Percentiles rank a stretch among this genome's conserved stretches.
Conservation (phyloP, 2,113 vertebrate genomes). For the Garra rufa region DNA sequence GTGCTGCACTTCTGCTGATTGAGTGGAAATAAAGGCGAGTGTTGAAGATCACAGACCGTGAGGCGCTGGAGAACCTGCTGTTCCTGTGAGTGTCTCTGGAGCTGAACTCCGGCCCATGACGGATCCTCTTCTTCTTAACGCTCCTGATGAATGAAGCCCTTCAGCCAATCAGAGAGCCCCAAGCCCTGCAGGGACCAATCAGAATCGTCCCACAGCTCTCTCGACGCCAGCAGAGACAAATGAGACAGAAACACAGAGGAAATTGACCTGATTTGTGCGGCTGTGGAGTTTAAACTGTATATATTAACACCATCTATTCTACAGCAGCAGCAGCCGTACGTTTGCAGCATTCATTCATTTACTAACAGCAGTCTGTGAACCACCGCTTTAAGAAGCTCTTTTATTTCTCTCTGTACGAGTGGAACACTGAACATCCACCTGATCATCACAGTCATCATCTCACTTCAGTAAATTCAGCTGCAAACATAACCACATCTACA, state of each 20-base stretch:
- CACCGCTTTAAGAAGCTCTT: not conserved
- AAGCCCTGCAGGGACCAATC: not conserved
- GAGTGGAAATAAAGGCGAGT: not conserved
- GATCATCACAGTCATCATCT: not conserved
- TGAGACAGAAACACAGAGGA: not conserved
- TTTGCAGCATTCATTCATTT: not conserved
- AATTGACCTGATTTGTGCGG: constrained; percentile 17
- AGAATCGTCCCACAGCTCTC: not conserved
- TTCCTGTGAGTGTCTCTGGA: not conserved
- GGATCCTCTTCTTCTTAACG: not conserved
- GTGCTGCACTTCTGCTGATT: not conserved
- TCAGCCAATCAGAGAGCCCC: not conserved
- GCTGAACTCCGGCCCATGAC: not conserved
- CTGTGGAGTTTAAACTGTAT: not conserved
- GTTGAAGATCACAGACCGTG: not conserved
- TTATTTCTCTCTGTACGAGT: not conserved
- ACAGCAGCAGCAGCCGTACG: not conserved
- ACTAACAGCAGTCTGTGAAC: not conserved
- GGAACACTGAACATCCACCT: not conserved
- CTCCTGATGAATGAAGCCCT: too few species aligned
- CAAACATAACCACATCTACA: not conserved
- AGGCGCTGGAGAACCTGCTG: too few species aligned
- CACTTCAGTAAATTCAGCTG: not conserved
- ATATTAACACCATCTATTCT: constrained; percentile 6
- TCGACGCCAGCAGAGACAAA: not conserved